These are phyloP conservation scores for Anomalospiza imberbis DNA, from an alignment of 2,797 vertebrate species.

Conservation along the genomic window DNA sequence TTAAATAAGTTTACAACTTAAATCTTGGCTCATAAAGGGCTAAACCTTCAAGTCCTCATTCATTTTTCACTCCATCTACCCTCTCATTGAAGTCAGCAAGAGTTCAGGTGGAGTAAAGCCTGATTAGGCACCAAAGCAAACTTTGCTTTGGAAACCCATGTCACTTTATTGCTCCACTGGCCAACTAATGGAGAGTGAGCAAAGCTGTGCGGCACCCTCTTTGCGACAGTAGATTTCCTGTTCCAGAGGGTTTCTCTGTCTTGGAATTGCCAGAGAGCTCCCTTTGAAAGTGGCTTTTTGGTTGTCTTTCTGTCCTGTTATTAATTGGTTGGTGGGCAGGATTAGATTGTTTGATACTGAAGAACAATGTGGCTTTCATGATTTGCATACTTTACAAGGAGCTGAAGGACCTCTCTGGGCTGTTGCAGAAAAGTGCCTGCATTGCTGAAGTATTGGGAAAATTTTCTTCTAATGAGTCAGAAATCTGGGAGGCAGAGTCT, in stretches of 20 bases:
- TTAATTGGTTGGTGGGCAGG: neutral
- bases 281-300: neutral
- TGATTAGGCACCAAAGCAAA: constrained; percentile 49
- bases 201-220: neutral
- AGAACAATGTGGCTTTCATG: neutral
- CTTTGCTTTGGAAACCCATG: constrained; percentile 41
- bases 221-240: neutral
- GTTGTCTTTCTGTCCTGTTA: neutral
- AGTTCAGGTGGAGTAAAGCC: constrained; percentile 41
- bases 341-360: neutral
- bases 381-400: neutral
- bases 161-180: neutral
- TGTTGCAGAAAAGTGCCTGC: neutral
- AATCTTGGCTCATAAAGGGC: constrained; percentile 15
- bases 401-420: neutral
- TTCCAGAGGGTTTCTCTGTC: neutral
- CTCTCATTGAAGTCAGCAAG: constrained; percentile 32
- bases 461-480: neutral
- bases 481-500: neutral
- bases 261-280: neutral
- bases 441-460: neutral
- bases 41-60: constrained; percentile 2
- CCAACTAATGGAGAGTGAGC: neutral
- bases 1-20: constrained; percentile 22
- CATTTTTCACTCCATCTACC: neutral